These are phyloP conservation scores for Zingel zingel DNA, from an alignment of 2,113 vertebrate genomes.

Conservation along the genomic window DNA sequence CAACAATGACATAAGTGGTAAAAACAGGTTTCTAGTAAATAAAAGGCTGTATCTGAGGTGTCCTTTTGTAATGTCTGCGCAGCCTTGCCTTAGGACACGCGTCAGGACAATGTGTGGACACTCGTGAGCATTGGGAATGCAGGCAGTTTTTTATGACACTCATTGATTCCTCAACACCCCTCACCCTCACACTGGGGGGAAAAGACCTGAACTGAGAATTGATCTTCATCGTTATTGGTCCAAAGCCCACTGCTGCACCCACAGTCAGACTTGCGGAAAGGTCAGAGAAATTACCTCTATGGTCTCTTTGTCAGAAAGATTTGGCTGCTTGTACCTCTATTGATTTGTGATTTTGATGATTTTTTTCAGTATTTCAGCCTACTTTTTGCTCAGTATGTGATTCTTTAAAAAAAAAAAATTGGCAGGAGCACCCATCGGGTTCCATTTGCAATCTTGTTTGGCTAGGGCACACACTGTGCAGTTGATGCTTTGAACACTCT, in stretches of 20 bases:
- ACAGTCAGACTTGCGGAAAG: conserved; percentile 69
- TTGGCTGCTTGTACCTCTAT: conserved; percentile 32
- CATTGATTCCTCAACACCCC: conserved; percentile 62
- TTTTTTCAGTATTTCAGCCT: conserved; percentile 34
- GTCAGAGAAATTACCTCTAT: conserved; percentile 60
- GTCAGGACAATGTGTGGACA: conserved; percentile 19
- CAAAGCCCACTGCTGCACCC: conserved; percentile 36
- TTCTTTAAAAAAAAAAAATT: too few species aligned
- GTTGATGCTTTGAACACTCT: conserved; percentile 67
- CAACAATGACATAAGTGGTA: neutral
- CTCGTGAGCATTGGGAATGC: conserved; percentile 33
- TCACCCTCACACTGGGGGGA: neutral
- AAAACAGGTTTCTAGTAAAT: conserved; percentile 5
- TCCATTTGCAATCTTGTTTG: conserved; percentile 65
- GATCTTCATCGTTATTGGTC: conserved; percentile 69
- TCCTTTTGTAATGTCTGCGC: neutral
- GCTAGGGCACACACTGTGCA: conserved; percentile 50
- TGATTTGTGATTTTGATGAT: conserved; percentile 45
- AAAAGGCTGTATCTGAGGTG: neutral
- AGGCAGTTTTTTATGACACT: conserved; percentile 49
- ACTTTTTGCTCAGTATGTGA: conserved; percentile 33
- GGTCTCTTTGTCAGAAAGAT: conserved; percentile 42
- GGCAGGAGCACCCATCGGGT: conserved; percentile 35
- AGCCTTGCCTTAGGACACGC: conserved; percentile 36
- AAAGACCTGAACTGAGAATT: conserved; percentile 59